Evolutionary conservation across 2,113 vertebrate genomes (phyloP).

Genomic region (Brachyhypopomus occidentalis): DNA sequence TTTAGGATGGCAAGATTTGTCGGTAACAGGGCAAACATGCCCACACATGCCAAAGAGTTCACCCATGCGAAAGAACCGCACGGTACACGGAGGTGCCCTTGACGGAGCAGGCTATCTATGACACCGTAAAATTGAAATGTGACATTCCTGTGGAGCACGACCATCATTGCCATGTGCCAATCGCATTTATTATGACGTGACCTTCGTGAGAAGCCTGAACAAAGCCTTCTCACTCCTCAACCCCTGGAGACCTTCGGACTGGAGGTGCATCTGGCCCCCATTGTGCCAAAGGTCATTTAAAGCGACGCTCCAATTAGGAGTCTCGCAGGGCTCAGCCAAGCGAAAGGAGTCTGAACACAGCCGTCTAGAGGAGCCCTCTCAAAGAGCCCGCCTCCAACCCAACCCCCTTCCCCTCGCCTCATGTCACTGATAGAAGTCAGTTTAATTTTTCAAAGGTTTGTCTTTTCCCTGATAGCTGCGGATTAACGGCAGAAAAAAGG

Average conservation of each 20-base stretch:
- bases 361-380: constrained; percentile 48
- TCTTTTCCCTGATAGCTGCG: constrained; percentile 16
- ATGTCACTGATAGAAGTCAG: background rate
- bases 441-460: constrained; percentile 26
- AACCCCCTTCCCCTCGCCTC: constrained; percentile 7
- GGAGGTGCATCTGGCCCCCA: constrained; percentile 66
- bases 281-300: constrained; percentile 59
- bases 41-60: constrained; percentile 7
- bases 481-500: background rate
- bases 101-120: constrained; percentile 4
- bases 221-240: constrained; percentile 61
- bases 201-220: constrained; percentile 57
- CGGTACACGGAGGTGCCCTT: constrained; percentile 23
- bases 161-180: constrained; percentile 35
- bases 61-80: background rate
- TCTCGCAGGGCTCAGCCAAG: constrained; percentile 62
- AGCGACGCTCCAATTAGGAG: constrained; percentile 62
- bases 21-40: constrained; percentile 5
- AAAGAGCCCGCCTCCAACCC: constrained; percentile 21
- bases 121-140: constrained; percentile 35
- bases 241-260: constrained; percentile 48
- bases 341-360: constrained; percentile 59
- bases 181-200: constrained; percentile 46
- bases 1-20: background rate
- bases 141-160: constrained; percentile 39